A percentile compares a stretch with the other conserved stretches of the same genome.
Evolutionary conservation across 1,140 invertebrate species (phyloP).

Genomic region (Hestina assimilis): DNA sequence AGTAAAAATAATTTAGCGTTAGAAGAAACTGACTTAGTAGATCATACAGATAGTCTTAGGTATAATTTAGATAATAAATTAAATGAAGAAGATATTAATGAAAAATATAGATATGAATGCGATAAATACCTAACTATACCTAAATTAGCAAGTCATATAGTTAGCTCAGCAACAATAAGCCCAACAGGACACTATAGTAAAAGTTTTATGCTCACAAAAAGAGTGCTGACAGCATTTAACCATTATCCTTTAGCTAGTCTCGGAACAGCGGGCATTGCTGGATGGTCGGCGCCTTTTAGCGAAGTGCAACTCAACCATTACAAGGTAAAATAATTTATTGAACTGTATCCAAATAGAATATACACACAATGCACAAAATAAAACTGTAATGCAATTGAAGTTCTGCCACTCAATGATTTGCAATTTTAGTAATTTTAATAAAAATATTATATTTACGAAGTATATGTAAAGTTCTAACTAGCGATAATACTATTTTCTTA

Average conservation of each 20-base stretch:
- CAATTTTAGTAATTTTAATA: too few relatives aligned
- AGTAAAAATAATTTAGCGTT: slow-evolving; percentile 32
- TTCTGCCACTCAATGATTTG: too few relatives aligned
- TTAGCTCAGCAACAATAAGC: slow-evolving; percentile 80
- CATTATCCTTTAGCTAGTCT: slow-evolving; percentile 84
- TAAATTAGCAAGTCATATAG: slow-evolving; percentile 63
- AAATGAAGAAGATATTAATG: slow-evolving; percentile 15
- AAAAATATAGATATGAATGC: slow-evolving; percentile 41
- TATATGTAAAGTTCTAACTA: background rate
- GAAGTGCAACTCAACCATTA: slow-evolving; percentile 82
- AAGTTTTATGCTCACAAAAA: slow-evolving; percentile 83
- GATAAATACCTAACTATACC: slow-evolving; percentile 43
- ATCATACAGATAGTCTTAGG: slow-evolving; percentile 41
- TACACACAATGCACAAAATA: too few relatives aligned
- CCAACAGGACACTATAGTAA: slow-evolving; percentile 83
- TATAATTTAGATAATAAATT: slow-evolving; percentile 46
- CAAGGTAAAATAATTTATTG: slow-evolving; percentile 52
- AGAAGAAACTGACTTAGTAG: slow-evolving; percentile 68
- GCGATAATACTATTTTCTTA: background rate
- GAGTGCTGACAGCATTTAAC: slow-evolving; percentile 85
- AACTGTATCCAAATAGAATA: background rate
- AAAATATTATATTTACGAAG: too few relatives aligned
- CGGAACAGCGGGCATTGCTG: slow-evolving; percentile 73
- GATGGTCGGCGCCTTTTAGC: slow-evolving; percentile 73
- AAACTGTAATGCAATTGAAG: too few relatives aligned